A percentile compares a stretch with the other conserved stretches of the same genome.
phyloP scores from a whole-genome alignment of 2,797 vertebrate genomes.

The Arrhamphus sclerolepis region DNA sequence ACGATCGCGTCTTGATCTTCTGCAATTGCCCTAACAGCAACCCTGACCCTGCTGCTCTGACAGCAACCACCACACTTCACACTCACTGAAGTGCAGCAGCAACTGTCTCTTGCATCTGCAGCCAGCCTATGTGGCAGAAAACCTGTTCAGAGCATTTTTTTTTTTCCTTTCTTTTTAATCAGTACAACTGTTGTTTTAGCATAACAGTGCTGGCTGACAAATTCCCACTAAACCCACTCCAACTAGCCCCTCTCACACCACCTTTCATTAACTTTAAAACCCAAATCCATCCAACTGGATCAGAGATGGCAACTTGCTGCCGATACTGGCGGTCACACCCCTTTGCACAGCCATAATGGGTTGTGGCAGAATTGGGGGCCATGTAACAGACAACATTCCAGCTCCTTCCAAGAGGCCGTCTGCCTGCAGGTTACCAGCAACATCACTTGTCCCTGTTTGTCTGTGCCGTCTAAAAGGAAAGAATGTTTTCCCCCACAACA shows the following conservation, averaged over 20 bases:
- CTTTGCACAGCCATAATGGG: constrained; percentile 78
- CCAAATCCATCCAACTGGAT: constrained; percentile 84
- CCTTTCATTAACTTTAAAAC: constrained; percentile 76
- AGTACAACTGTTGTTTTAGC: constrained; percentile 58
- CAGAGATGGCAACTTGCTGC: constrained; percentile 57
- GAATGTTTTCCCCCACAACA: constrained; percentile 74
- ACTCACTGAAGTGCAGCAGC: constrained; percentile 54
- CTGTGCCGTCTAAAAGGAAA: constrained; percentile 69
- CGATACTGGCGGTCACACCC: constrained; percentile 76
- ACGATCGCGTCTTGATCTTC: constrained; percentile 42
- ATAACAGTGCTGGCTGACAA: constrained; percentile 48
- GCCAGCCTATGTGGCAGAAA: constrained; percentile 47
- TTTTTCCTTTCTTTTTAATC: constrained; percentile 31
- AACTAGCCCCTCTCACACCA: constrained; percentile 53
- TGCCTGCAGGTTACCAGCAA: constrained; percentile 71
- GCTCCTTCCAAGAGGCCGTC: constrained; percentile 67
- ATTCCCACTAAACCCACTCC: constrained; percentile 35
- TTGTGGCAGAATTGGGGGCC: constrained; percentile 53
- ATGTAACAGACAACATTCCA: constrained; percentile 59
- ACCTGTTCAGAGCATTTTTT: constrained; percentile 27
- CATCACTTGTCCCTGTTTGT: constrained; percentile 69
- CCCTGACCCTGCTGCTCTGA: constrained; percentile 32
- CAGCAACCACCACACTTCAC: constrained; percentile 39
- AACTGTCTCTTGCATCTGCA: constrained; percentile 38
- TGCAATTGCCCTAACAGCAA: constrained; percentile 17